Conservation (phyloP, 1,140 invertebrate genomes). For the Pseudomyrmex sp. region DNA sequence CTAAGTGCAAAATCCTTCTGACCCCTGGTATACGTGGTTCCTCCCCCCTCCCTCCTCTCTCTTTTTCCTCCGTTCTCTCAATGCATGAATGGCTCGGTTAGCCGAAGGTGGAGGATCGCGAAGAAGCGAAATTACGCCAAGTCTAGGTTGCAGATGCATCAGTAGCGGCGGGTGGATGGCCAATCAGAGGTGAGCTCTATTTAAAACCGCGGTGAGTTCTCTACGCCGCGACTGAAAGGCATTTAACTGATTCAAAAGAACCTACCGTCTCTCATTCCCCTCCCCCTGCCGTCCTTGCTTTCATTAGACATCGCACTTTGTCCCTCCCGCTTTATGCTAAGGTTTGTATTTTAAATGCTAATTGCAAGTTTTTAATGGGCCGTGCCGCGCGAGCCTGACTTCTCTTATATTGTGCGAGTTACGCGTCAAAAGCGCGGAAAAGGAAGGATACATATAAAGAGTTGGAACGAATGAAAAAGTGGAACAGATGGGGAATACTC, state of each 20-base stretch:
- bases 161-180: conserved; percentile 61
- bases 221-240: conserved; percentile 80
- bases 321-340: conserved; percentile 58
- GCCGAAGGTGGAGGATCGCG: conserved; percentile 65
- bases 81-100: conserved; percentile 59
- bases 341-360: conserved; percentile 85
- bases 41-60: background rate
- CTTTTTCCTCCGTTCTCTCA: conserved; percentile 10
- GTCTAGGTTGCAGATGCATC: conserved; percentile 47
- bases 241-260: conserved; percentile 84
- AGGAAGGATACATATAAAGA: conserved; percentile 1
- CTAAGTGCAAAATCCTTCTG: conserved; percentile 78
- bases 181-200: conserved; percentile 83
- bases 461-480: conserved; percentile 11
- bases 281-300: conserved; percentile 55
- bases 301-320: conserved; percentile 71
- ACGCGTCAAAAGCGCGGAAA: conserved; percentile 56
- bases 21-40: conserved; percentile 62
- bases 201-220: conserved; percentile 77
- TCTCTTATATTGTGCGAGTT: conserved; percentile 65
- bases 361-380: conserved; percentile 84
- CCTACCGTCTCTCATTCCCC: conserved; percentile 72
- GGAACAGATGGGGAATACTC: conserved; percentile 36
- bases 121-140: conserved; percentile 67
- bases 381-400: conserved; percentile 71